Evolutionary conservation across 2,888 invertebrate genomes (phyloP), one percentile per base, ranked within the genome.

Genomic region (Phyto melanocephala): DNA sequence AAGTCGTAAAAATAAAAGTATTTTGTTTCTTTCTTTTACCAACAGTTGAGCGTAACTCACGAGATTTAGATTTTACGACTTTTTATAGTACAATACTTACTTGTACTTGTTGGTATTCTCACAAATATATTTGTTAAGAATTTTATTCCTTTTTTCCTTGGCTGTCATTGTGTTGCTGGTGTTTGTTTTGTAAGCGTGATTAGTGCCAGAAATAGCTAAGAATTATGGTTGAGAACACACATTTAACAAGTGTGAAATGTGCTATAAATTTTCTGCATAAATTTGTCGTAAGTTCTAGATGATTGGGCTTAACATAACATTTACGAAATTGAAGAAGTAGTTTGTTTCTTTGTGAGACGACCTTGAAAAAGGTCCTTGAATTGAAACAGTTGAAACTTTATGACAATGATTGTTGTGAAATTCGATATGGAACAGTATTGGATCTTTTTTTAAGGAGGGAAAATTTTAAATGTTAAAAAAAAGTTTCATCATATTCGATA

Each of bases 1-100:
- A 88, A 88, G 89, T 90, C 89, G 88, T 90, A 89, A 89, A 28
- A 90, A 88, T 33, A 86, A 87, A 87, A 85, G 78, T 86, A 72
- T 75, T 75, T 47, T 42, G 35, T 77, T 81, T 40, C 42, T n/a
- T 42, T 3, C 2, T 35, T 40, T 82, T 74, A 28, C 52, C 70
- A 75, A 45, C 67, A 65, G 62, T 79, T 60, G 58, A 74, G 67
- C 22, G 60, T 78, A 60, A 71, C 80, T 78, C 50, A 74, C 65
- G 52, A 84, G 74, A 78, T 77, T 77, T 68, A 67, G 75, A 82
- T 82, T 82, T 82, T 82, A 82, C 71, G 82, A 82, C 76, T 62
- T 80, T 78, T 82, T n/a, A n/a, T n/a, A n/a, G n/a, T n/a, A n/a
- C n/a, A n/a, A n/a, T n/a, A n/a, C n/a, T n/a, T n/a, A n/a, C n/a